Evolutionary conservation across 2,888 invertebrate genomes (phyloP), one percentile per base, ranked within the genome.

Genomic region (Tinea semifulvella): DNA sequence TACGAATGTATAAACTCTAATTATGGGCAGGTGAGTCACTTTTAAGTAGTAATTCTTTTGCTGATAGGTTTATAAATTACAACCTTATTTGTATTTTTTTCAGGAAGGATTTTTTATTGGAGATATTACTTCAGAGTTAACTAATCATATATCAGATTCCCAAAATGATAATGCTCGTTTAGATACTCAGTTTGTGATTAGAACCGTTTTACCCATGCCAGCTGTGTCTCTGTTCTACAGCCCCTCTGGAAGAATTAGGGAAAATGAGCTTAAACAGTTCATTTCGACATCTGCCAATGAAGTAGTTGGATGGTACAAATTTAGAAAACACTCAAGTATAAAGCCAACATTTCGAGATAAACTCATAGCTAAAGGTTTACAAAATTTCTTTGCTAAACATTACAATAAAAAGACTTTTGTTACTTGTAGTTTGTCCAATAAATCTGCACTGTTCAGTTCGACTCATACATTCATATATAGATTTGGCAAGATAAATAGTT

Each of bases 231-330:
- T 84, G 49, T 84, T 89, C 60, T 84, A 85, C 53, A 68, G 84
- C 36, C 76, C 83, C 1, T 68, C 79, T 2, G 88, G 88, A 6
- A 74, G 72, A 56, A 73, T 89, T 39, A 77, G 84, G 53, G 72
- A 75, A 49, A 80, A 84, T 50, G 80, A 81, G 51, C 57, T 89
- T 2, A 61, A 66, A 45, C 70, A 72, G 4, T 67, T 87, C 46
- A 58, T 89, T 11, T 75, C 82, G 2, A 69, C 69, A 46, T 74
- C 80, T 47, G 75, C 81, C 16, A 75, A 69, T 51, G 83, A 84
- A 65, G 81, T 88, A 16, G 83, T 89, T 7, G 89, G 87, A 17
- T 89, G 89, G 88, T 89, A 86, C 58, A 85, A 84, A 60, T 88
- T 84, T 56, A 80, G 86, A 50, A 75, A 77, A 50, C 79, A 83